Conservation (phyloP, 2,113 vertebrate species). For the Psammodynastes pulverulentus region DNA sequence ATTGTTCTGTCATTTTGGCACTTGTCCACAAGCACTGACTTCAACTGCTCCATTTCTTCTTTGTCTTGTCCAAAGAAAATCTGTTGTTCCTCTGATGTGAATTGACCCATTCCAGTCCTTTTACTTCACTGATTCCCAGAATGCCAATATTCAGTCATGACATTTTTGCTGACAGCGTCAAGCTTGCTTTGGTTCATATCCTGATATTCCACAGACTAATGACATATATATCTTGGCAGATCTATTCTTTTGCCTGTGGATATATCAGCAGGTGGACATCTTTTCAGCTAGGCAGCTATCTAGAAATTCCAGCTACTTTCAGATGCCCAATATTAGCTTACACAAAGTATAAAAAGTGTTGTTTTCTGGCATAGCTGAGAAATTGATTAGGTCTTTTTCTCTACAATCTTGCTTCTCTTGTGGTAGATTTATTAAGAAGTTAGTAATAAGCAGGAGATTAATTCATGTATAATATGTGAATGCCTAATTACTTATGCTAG, state of each 20-base stretch:
- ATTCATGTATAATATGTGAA: not conserved
- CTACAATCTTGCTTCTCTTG: not conserved
- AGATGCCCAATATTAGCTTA: not conserved
- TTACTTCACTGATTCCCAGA: not conserved
- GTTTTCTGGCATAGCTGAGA: not conserved
- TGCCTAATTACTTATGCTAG: not conserved
- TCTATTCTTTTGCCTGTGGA: not conserved
- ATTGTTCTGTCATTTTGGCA: not conserved
- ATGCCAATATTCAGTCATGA: not conserved
- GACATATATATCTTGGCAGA: not conserved
- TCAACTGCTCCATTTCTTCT: not conserved
- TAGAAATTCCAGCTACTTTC: not conserved
- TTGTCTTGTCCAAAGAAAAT: not conserved
- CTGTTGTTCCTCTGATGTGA: not conserved
- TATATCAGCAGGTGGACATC: not conserved
- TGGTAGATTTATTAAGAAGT: not conserved
- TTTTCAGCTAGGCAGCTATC: not conserved
- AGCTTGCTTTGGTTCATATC: not conserved
- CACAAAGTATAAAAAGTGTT: not conserved
- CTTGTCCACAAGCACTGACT: not conserved
- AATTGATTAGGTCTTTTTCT: not conserved
- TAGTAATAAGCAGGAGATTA: not conserved
- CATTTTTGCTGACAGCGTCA: not conserved
- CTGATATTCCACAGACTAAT: not conserved
- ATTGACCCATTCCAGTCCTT: not conserved